Conservation (phyloP, 92 coral and sea anemone species). For the Palythoa caribaeorum region DNA sequence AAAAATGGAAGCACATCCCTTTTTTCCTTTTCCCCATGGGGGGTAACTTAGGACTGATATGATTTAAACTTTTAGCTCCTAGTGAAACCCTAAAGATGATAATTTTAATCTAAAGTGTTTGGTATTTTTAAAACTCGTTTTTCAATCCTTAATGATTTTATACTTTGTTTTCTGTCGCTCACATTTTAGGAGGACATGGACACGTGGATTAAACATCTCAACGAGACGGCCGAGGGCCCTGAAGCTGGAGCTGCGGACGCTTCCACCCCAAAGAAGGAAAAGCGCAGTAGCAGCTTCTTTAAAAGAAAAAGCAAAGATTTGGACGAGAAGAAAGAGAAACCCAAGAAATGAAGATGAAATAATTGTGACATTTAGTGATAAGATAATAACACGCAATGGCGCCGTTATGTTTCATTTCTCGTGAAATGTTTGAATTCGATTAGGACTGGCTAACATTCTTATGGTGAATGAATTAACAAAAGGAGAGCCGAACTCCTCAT, state of each 20-base stretch:
- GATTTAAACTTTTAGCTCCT: no score
- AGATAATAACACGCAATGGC: slow-evolving; percentile 21
- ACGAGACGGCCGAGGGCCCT: slow-evolving; percentile 72
- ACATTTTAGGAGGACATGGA: slow-evolving; percentile 91
- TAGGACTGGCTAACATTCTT: not conserved
- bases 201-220: slow-evolving; percentile 89
- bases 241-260: slow-evolving; percentile 67
- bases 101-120: no score
- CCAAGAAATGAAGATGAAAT: slow-evolving; percentile 25
- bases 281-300: slow-evolving; percentile 77
- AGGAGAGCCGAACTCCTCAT: no score
- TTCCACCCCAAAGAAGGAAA: slow-evolving; percentile 84
- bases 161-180: not conserved
- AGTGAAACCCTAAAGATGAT: no score
- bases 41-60: no score
- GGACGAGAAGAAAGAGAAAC: slow-evolving; percentile 60
- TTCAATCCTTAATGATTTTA: no score
- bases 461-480: not conserved
- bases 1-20: no score
- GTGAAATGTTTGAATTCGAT: slow-evolving; percentile 27
- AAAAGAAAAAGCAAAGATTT: slow-evolving; percentile 85
- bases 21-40: no score
- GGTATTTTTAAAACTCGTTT: no score
- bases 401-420: slow-evolving; percentile 33
- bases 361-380: slow-evolving; percentile 8